Percentiles rank a stretch among this genome's conserved stretches.
Conservation (phyloP, 2,888 invertebrate species). For the Cosmia trapezina region DNA sequence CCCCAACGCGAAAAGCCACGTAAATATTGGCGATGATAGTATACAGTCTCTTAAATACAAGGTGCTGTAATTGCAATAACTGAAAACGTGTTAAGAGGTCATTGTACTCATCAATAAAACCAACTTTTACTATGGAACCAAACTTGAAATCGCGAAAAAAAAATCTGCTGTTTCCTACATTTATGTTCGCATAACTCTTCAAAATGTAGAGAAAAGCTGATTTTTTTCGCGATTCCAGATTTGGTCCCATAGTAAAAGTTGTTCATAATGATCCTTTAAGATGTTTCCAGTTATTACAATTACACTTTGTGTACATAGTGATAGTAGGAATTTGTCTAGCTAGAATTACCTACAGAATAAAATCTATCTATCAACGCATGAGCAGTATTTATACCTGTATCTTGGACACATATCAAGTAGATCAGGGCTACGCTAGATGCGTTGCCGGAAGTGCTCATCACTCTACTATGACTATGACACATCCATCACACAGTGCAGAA, state of each 20-base stretch:
- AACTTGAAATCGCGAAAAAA: too few relatives aligned
- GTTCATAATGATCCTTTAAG: too few relatives aligned
- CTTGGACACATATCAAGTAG: conserved; percentile 50
- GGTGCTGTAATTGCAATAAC: background rate
- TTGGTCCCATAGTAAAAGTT: background rate
- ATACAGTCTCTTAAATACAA: background rate
- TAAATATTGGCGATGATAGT: background rate
- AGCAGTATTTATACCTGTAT: conserved; percentile 1
- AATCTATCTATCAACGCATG: conserved; percentile 11
- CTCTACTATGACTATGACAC: conserved; percentile 10
- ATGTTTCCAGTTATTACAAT: too few relatives aligned
- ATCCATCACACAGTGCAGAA: background rate
- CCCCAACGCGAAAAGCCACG: background rate
- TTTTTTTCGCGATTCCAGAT: background rate
- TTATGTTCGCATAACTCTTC: too few relatives aligned
- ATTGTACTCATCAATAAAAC: background rate
- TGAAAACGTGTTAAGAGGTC: background rate
- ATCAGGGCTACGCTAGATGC: conserved; percentile 34
- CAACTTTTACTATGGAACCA: too few relatives aligned
- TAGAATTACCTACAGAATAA: background rate
- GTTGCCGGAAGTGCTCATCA: conserved; percentile 40
- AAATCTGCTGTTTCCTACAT: too few relatives aligned
- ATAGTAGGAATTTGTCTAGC: background rate
- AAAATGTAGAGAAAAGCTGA: background rate
- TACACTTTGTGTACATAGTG: too few relatives aligned